Evolutionary conservation across 2,797 vertebrate genomes (phyloP), one percentile per base, ranked within the genome.

Genomic region (Crypturellus tataupa): DNA sequence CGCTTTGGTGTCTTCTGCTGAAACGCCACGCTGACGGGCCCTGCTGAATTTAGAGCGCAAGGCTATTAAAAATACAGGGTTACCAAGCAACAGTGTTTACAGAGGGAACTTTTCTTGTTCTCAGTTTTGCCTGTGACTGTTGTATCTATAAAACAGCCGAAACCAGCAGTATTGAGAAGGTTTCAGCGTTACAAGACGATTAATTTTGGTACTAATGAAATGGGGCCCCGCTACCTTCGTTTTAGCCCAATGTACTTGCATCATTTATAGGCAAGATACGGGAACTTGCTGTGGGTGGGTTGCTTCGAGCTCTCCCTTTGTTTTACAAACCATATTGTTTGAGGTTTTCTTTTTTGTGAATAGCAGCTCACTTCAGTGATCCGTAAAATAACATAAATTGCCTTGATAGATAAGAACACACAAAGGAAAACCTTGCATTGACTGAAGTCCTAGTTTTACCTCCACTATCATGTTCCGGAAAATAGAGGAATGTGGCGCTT

Each of bases 61-160:
- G 62, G 73, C 82, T 94, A 95, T 95, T 95, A 95, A 96, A 97
- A 97, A 95, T 97, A 96, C 91, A 49, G 11, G 29, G 97, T 97
- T 91, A 94, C 97, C 86, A 96, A 94, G 95, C 95, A 96, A 96
- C 96, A 49, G 59, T 94, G 95, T 96, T 96, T 95, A 89, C 70
- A 92, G 88, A 94, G 90, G 64, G 93, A 87, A 71, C 84, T 72
- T 81, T 92, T 81, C 81, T 85, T 80, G 70, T 94, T 94, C 91
- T 31, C 58, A 62, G 79, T 89, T 95, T 90, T 86, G 89, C 79
- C 79, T 90, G 79, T 85, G 83, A 90, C 76, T 91, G 89, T 67
- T 10, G 4, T 81, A 81, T 95, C 93, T 95, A 80, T 93, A 82
- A 95, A 96, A 84, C 60, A 78, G 82, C 60, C 84, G 87, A 84